Conservation (phyloP, 2,797 vertebrate species). For the Aplochiton taeniatus region DNA sequence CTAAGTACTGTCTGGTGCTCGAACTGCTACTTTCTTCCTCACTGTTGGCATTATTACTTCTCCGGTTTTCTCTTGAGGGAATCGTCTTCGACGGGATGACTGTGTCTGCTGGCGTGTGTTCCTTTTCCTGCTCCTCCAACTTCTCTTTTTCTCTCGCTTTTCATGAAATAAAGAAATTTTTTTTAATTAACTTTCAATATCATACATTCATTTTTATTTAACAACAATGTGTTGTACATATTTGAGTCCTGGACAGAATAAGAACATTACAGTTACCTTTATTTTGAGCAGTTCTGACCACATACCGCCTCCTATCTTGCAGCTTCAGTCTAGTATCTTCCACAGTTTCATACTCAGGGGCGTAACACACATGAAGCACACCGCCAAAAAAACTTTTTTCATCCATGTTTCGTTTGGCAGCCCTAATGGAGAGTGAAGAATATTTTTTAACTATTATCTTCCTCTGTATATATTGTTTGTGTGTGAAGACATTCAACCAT, state of each 20-base stretch:
- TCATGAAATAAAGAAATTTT: slow-evolving; percentile 11
- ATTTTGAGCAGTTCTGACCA: slow-evolving; percentile 77
- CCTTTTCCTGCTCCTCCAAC: slow-evolving; percentile 20
- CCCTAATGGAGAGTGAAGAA: slow-evolving; percentile 65
- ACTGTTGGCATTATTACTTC: not conserved
- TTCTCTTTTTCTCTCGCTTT: slow-evolving; percentile 59
- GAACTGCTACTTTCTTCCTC: slow-evolving; percentile 32
- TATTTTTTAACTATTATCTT: too few species aligned
- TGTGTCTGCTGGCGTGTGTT: slow-evolving; percentile 23
- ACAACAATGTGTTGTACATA: too few species aligned
- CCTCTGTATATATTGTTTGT: too few species aligned
- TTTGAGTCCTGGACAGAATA: too few species aligned
- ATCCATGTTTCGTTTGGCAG: slow-evolving; percentile 91
- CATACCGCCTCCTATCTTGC: slow-evolving; percentile 85
- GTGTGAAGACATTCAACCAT: too few species aligned
- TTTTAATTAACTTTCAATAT: too few species aligned
- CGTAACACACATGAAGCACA: slow-evolving; percentile 93
- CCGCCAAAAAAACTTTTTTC: slow-evolving; percentile 95
- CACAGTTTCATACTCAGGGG: slow-evolving; percentile 93
- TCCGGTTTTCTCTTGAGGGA: slow-evolving; percentile 17
- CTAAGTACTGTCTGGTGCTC: slow-evolving; percentile 36
- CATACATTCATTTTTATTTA: too few species aligned
- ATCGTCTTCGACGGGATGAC: slow-evolving; percentile 20
- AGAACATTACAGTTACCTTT: slow-evolving; percentile 71
- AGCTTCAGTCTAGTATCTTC: slow-evolving; percentile 93